Evolutionary conservation across 2,797 vertebrate genomes (phyloP), one percentile per base, ranked within the genome.

Genomic region (Sarcophilus harrisii): DNA sequence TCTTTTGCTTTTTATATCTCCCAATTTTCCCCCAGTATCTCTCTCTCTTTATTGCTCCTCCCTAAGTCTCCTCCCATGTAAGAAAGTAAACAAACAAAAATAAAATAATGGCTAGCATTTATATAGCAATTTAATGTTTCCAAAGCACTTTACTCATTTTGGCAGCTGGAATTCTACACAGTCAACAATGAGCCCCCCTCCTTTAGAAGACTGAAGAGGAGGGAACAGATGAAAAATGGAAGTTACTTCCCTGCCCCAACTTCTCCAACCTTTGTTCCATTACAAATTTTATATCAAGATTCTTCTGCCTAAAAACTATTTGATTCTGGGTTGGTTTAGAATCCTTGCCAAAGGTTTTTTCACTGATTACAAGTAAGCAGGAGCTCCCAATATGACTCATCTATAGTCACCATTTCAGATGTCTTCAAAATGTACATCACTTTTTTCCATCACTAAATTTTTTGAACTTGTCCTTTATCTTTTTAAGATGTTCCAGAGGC

Each of bases 81-180:
- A 81, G 66, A 81, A 9, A 18, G 45, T 21, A 81, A 81, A 81
- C 1, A 81, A 18, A 38, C 16, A 21, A 45, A 81, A 45, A 81
- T 11, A 81, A 81, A 81, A 81, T 81, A 45, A 81, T 45, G 21
- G 18, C 18, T 81, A 24, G n/a, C n/a, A 81, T 81, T 45, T 45
- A 45, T 81, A 45, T 2, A 81, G n/a, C 2, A 14, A 24, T 45
- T 81, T 24, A 24, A 45, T 6, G 0, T 81, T 21, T 52, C 52
- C 52, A 52, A 4, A 52, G 52, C 52, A 52, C 52, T 52, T 52
- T 52, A 52, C 6, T 52, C 52, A 52, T 81, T 81, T 10, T 98
- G 98, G 98, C 98, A 98, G 98, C 98, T 98, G 98, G 98, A 95
- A 95, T 95, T 97, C 95, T 59, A 97, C 91, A 94, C 96, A 94